These are phyloP conservation scores for Haliclystus octoradiatus DNA, from an alignment of 30 jellyfish, hydroid and myxozoan genomes.

Conservation along the genomic window DNA sequence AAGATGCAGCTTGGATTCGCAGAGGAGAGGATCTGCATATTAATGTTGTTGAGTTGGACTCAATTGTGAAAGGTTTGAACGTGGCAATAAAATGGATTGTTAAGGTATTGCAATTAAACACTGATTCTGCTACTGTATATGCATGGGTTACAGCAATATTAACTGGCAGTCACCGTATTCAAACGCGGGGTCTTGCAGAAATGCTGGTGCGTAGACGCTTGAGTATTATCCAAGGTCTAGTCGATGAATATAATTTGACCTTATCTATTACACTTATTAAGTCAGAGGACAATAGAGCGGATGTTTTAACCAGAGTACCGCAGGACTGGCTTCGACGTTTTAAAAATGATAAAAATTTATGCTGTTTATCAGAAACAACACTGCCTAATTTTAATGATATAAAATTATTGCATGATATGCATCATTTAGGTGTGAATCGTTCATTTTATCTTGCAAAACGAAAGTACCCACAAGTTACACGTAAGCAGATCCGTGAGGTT, in stretches of 20 bases:
- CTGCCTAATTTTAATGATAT: too few relatives aligned
- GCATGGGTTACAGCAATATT: too few relatives aligned
- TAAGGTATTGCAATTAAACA: neutral
- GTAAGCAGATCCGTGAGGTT: too few relatives aligned
- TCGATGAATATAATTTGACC: slow-evolving; percentile 9
- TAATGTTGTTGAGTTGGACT: slow-evolving; percentile 11
- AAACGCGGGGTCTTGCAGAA: slow-evolving; percentile 11
- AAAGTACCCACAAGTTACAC: too few relatives aligned
- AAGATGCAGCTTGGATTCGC: slow-evolving; percentile 1
- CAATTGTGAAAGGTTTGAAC: slow-evolving; percentile 3
- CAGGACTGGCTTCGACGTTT: too few relatives aligned
- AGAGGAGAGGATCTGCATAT: slow-evolving; percentile 4
- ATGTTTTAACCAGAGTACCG: too few relatives aligned
- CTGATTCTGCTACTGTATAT: slow-evolving; percentile 6
- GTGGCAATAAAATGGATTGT: slow-evolving; percentile 8
- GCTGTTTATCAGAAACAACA: too few relatives aligned
- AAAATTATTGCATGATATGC: too few relatives aligned
- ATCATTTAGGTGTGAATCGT: too few relatives aligned
- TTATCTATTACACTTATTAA: slow-evolving; percentile 5
- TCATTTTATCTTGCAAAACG: too few relatives aligned
- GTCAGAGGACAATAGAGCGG: slow-evolving; percentile 23
- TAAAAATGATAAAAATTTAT: too few relatives aligned
- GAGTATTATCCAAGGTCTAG: neutral
- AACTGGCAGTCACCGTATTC: too few relatives aligned
- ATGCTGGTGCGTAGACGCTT: slow-evolving; percentile 14